These are phyloP conservation scores for Sebastolobus alascanus DNA, from an alignment of 2,797 vertebrate genomes.

Conservation along the genomic window DNA sequence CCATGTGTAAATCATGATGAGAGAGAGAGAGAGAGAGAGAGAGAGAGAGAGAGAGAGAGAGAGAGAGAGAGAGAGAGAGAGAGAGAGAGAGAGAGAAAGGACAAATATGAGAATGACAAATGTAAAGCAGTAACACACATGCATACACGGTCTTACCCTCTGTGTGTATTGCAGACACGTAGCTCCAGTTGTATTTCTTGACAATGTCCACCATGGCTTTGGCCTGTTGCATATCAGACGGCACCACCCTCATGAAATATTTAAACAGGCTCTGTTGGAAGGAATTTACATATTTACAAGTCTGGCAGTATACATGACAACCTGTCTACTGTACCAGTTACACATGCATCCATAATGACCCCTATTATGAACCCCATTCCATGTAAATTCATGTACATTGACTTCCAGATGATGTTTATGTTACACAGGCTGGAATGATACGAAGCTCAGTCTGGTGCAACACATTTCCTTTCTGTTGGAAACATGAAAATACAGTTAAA, in stretches of 20 bases:
- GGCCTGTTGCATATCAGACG: slow-evolving; percentile 97
- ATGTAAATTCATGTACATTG: neutral
- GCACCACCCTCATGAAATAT: slow-evolving; percentile 99
- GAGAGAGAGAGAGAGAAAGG: neutral
- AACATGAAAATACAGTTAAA: neutral
- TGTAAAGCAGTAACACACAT: neutral
- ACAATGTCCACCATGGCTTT: slow-evolving; percentile 99
- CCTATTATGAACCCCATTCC: neutral
- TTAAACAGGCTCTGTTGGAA: slow-evolving; percentile 89
- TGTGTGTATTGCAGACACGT: slow-evolving; percentile 98
- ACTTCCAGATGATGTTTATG: neutral
- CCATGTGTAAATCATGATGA: neutral
- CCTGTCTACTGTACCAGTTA: neutral
- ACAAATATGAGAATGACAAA: neutral
- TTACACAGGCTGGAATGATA: neutral
- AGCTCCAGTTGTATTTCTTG: slow-evolving; percentile 98
- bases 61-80: too few relatives aligned
- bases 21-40: too few relatives aligned
- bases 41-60: neutral
- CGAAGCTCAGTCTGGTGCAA: neutral
- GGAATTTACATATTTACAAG: slow-evolving; percentile 39
- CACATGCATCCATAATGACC: slow-evolving; percentile 11
- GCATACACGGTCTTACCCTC: slow-evolving; percentile 90
- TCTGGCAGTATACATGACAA: slow-evolving; percentile 9
- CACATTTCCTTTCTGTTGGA: neutral